Percentiles rank a stretch among this genome's conserved stretches.
These are phyloP conservation scores for Sarcophaga carnaria DNA, from an alignment of 2,888 invertebrate genomes.

Conservation along the genomic window DNA sequence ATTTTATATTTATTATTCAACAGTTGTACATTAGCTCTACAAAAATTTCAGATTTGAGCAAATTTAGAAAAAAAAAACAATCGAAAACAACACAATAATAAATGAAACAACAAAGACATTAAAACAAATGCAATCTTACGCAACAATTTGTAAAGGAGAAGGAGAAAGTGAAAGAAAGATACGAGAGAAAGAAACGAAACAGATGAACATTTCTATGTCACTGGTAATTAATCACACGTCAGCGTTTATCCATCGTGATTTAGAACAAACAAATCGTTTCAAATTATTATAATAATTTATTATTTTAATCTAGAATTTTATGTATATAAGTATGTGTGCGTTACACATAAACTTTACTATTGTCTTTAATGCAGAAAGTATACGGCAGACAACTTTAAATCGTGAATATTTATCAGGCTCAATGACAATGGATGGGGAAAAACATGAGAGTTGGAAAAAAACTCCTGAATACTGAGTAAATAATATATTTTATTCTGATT, in stretches of 20 bases:
- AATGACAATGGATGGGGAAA: background rate
- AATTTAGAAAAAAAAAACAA: slow-evolving; percentile 23
- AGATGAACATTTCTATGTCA: slow-evolving; percentile 63
- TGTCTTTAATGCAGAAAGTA: background rate
- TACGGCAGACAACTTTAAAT: slow-evolving; percentile 32
- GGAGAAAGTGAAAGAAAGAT: background rate
- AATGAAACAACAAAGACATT: background rate
- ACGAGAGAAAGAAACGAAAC: slow-evolving; percentile 25
- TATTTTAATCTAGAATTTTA: slow-evolving; percentile 71
- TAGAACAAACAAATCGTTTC: slow-evolving; percentile 78
- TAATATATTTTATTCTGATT: background rate
- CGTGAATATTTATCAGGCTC: slow-evolving; percentile 5
- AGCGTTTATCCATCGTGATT: slow-evolving; percentile 70
- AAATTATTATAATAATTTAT: slow-evolving; percentile 80
- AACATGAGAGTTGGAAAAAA: no score
- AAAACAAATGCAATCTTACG: background rate
- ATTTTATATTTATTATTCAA: no score
- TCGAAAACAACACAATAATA: slow-evolving; percentile 2
- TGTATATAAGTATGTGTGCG: background rate
- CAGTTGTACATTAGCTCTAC: no score
- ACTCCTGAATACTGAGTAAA: background rate
- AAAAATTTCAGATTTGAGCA: no score
- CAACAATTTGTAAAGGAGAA: background rate
- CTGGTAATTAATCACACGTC: slow-evolving; percentile 70
- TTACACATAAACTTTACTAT: background rate